Conservation (phyloP, 1,140 invertebrate species). For the Adelges cooleyi region DNA sequence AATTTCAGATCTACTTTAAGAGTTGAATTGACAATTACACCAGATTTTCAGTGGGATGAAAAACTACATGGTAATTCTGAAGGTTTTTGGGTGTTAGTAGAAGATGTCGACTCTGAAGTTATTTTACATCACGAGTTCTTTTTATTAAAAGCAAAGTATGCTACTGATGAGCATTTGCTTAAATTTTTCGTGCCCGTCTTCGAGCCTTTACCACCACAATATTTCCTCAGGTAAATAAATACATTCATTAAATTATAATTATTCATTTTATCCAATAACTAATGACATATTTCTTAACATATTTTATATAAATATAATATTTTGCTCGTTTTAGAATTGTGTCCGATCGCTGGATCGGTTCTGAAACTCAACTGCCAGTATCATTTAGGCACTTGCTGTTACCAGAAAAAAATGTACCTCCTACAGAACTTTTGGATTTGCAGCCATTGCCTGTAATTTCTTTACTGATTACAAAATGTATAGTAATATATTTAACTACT, state of each 20-base stretch:
- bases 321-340: constrained; percentile 37
- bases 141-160: constrained; percentile 89
- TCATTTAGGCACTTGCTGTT: constrained; percentile 95
- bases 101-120: constrained; percentile 93
- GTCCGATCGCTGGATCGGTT: constrained; percentile 66
- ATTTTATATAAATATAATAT: too few relatives aligned
- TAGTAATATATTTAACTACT: not conserved
- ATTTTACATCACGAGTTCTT: constrained; percentile 97
- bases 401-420: constrained; percentile 95
- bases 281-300: too few relatives aligned
- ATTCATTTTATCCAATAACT: too few relatives aligned
- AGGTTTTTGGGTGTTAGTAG: constrained; percentile 98
- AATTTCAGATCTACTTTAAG: constrained; percentile 64
- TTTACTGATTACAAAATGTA: not conserved
- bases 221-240: constrained; percentile 63
- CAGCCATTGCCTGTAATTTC: constrained; percentile 74
- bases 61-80: constrained; percentile 91
- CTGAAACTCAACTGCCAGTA: constrained; percentile 92
- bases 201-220: constrained; percentile 95
- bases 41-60: constrained; percentile 99
- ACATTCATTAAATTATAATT: too few relatives aligned
- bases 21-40: constrained; percentile 95
- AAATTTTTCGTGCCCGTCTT: constrained; percentile 99
- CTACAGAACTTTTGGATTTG: constrained; percentile 94
- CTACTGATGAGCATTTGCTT: constrained; percentile 85